Base-by-base conservation (phyloP, 2,797 vertebrate genomes). In the Chrysocyon brachyurus region DNA sequence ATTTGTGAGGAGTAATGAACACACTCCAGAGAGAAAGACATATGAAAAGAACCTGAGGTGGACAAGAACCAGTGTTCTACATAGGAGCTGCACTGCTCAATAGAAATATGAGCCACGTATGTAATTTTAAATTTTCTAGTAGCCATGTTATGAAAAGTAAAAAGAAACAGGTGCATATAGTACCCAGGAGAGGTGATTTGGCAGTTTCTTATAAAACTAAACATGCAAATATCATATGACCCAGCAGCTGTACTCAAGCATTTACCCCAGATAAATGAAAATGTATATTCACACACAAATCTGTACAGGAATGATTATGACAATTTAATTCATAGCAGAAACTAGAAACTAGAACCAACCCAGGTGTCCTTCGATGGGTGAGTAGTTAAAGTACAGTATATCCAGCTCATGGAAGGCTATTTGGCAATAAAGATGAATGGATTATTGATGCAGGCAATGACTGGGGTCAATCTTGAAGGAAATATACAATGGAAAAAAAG, bases 201-300 rank as follows among this genome's bases (percentile, higher is more conserved):
- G 36, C 33, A 82, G 31, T 82, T 63, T 84, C 59, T 82, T 72
- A 24, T 56, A 66, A 86, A 63, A 78, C 28, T 24, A 72, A 91
- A 83, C 31, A 56, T 52, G 11, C 14, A 54, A 22, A 90, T 87
- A 81, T 9, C 12, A n/a, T 54, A 75, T 46, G 49, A 36, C 12
- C 4, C 46, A 86, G 31, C 52, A 85, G 77, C 21, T 59, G 26
- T 66, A 86, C 26, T 70, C 59, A 57, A 57, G 46, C 33, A 64
- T 82, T 95, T 89, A 73, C 16, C 24, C 33, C 19, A 57, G 70
- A 36, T 21, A 56, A 61, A 88, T 88, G 31, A 94, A 91, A 75
- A 82, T 2, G 7, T 40, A 52, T 24, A 24, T 57, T 89, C 56
- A 94, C 15, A 52, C 3, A n/a, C 73, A 84, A 94, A 79, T 21